Base-by-base conservation (phyloP, 64 coral and sea anemone genomes). In the Orbicella faveolata region DNA sequence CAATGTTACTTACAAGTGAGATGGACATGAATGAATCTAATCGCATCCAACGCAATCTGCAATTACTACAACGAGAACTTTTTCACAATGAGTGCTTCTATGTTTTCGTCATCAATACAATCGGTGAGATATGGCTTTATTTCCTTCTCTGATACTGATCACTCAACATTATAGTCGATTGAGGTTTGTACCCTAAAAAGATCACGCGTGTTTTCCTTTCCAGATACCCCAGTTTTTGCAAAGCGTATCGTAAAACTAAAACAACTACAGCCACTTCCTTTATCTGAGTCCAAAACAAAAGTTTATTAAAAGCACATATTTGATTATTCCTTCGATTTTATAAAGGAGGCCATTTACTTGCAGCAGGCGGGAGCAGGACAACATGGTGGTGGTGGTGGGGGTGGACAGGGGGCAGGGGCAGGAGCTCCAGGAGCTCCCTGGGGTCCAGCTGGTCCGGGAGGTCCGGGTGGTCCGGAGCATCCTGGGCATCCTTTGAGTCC, bases 401-500 rank as follows among this genome's bases (percentile, higher is more conserved):
- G 25, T 65, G 94, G 94, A 74, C 94, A 92, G 51, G 94, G 94
- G 21, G 86, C 84, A 23, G 93, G 94, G 73, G 92, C 95, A 73
- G 95, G 62, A 12, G 95, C 92, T 81, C 95, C 95, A 63, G 88
- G 85, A 63, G 81, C 88, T 88, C 90, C 79, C 35, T 79, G 88
- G 23, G 92, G 92, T 88, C 95, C 95, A 18, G 92, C 76, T 54
- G 89, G 84, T 48, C 95, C 95, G 48, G 92, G 95, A 59, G 88
- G 89, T 33, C 95, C 95, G 25, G 88, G 39, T 25, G 92, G 92
- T 64, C 95, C 95, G 37, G 75, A 63, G 18, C 86, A 84, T 88
- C 95, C 95, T 23, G 88, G 91, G 41, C 70, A 77, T 79, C 95
- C 95, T 15, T 94, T 90, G 52, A 90, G 92, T 77, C 95, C 95